phyloP scores from a whole-genome alignment of 2,113 vertebrate species.

The Cheilinus undulatus region DNA sequence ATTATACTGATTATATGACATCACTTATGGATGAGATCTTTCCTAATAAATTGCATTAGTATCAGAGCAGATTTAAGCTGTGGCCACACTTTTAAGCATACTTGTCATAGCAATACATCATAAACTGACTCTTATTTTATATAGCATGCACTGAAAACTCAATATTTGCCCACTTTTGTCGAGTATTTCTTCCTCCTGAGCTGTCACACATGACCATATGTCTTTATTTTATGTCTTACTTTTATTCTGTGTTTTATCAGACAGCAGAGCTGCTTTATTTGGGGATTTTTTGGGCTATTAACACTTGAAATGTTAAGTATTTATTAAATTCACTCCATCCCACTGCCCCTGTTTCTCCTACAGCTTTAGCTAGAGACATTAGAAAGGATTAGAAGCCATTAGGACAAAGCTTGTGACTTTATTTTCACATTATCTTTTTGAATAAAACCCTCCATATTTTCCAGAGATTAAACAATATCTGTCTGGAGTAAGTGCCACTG shows the following conservation, averaged over 20 bases:
- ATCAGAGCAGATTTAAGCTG: not conserved
- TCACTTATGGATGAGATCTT: constrained; percentile 25
- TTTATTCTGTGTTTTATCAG: not conserved
- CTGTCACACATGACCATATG: no score
- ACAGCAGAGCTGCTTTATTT: not conserved
- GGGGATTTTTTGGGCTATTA: no score
- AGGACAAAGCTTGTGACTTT: constrained; percentile 1
- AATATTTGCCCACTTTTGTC: no score
- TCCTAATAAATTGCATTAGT: not conserved
- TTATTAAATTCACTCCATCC: constrained; percentile 4
- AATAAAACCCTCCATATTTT: constrained; percentile 3
- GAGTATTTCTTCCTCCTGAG: no score
- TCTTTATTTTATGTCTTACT: no score
- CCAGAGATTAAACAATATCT: constrained; percentile 20
- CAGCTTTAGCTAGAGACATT: constrained; percentile 17
- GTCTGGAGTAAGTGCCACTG: constrained; percentile 14
- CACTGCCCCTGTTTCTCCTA: constrained; percentile 10
- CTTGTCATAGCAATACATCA: not conserved
- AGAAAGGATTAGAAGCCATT: constrained; percentile 17
- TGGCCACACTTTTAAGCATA: not conserved
- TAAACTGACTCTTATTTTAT: no score
- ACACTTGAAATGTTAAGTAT: no score
- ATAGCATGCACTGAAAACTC: no score
- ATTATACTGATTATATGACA: constrained; percentile 25
- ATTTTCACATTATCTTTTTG: constrained; percentile 15